Percentiles rank a stretch among this genome's conserved stretches.
These are phyloP conservation scores for Masnerella sp. DNA, from an alignment of 2,888 invertebrate genomes.

Conservation along the genomic window DNA sequence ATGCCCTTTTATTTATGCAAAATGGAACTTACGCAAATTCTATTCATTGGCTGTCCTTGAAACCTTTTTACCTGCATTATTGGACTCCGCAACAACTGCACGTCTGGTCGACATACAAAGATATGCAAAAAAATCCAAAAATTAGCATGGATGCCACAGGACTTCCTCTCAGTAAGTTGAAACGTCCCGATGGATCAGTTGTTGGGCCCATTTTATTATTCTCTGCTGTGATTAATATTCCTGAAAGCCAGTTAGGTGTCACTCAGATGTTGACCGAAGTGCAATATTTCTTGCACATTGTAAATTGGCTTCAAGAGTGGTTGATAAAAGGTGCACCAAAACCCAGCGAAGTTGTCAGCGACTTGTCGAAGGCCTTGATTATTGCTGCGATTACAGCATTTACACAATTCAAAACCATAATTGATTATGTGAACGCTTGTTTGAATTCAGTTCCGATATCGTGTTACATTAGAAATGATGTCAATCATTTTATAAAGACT, in stretches of 20 bases:
- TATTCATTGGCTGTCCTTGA: constrained; percentile 15
- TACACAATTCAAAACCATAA: constrained; percentile 19
- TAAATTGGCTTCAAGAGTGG: constrained; percentile 30
- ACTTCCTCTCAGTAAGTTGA: background rate
- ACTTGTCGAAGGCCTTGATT: constrained; percentile 22
- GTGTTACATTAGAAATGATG: constrained; percentile 4
- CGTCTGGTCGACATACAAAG: constrained; percentile 13
- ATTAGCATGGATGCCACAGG: constrained; percentile 11
- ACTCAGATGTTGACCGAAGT: constrained; percentile 24
- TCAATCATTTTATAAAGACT: constrained; percentile 2
- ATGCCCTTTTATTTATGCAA: background rate
- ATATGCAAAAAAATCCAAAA: background rate
- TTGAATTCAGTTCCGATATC: background rate
- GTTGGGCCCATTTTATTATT: constrained; percentile 12
- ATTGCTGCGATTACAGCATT: constrained; percentile 25
- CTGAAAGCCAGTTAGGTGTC: constrained; percentile 5
- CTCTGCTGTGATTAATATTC: constrained; percentile 7
- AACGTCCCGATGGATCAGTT: background rate
- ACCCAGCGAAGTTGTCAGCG: constrained; percentile 27
- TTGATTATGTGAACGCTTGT: constrained; percentile 30
- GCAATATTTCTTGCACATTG: constrained; percentile 30
- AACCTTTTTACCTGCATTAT: constrained; percentile 13
- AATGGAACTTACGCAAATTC: background rate
- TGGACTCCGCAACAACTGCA: constrained; percentile 22
- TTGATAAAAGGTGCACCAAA: background rate